Percentiles rank a stretch among this genome's conserved stretches.
These are phyloP conservation scores for Crocuta crocuta DNA, from an alignment of 2,113 vertebrate genomes.

Conservation along the genomic window DNA sequence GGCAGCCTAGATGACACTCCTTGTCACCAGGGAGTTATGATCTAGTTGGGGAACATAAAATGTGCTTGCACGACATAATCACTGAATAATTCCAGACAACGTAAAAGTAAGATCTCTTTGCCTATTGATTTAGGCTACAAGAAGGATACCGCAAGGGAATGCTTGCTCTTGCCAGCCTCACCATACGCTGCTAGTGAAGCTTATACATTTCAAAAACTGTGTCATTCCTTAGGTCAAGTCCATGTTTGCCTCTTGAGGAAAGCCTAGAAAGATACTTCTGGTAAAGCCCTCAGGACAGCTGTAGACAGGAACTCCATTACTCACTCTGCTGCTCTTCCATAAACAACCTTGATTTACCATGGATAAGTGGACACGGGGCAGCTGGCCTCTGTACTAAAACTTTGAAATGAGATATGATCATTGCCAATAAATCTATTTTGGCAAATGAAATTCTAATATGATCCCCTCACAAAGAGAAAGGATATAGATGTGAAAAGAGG, in stretches of 20 bases:
- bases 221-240: background rate
- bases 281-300: background rate
- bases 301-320: background rate
- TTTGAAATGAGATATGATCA: conserved; percentile 8
- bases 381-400: background rate
- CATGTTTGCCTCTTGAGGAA: background rate
- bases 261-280: background rate
- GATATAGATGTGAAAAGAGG: background rate
- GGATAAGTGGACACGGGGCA: background rate
- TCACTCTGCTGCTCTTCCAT: background rate
- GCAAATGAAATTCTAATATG: background rate
- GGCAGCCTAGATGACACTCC: background rate
- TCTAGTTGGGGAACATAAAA: background rate
- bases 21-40: background rate
- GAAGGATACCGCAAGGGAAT: background rate
- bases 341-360: background rate
- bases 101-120: background rate
- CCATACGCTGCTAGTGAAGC: background rate
- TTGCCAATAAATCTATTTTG: background rate
- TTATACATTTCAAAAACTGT: background rate
- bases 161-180: background rate
- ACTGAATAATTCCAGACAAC: background rate
- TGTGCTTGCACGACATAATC: background rate
- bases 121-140: background rate
- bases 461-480: background rate